Base-by-base conservation (phyloP, 2,113 vertebrate species). In the Psettodes erumei region DNA sequence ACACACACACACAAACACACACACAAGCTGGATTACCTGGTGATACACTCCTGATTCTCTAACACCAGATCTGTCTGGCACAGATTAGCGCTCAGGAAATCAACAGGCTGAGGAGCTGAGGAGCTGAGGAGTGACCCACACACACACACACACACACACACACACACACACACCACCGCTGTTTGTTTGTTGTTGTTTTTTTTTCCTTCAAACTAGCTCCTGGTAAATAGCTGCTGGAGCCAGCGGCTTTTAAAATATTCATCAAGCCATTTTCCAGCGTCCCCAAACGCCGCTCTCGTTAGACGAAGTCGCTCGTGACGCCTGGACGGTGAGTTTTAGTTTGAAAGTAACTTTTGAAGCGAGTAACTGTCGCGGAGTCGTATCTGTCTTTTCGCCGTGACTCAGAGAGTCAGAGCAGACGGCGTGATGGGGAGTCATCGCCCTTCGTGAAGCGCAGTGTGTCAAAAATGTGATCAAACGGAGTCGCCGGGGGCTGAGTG, bases 21-120 rank as follows among this genome's bases (percentile, higher is more conserved):
- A 66, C 85, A 81, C 68, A 72, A 85, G 78, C 77, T 72, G 90
- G 91, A 91, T 93, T 93, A 93, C 81, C 87, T 81, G 81, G 60
- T 65, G 80, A 81, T 87, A 82, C 68, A 59, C 76, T 79, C 75
- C 81, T 74, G 76, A 82, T 88, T 86, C 80, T 50, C 58, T 93
- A 89, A 92, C 91, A 87, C 88, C 69, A 79, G 86, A 86, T 88
- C 89, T 87, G 89, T 72, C 81, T 77, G 42, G 65, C 81, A 47
- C 79, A 91, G 89, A 90, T 90, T 91, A 93, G 73, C 63, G 40
- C 71, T 0, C 53, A 61, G 62, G 43, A 81, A 85, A 76, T 88
- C 73, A 86, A 84, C 74, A 86, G 40, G 33, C 81, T 19, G 32
- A 62, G 42, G 80, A 87, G n/a, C n/a, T n/a, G n/a, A n/a, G n/a